phyloP scores from a whole-genome alignment of 2,113 vertebrate species.

The Heliornis fulica region DNA sequence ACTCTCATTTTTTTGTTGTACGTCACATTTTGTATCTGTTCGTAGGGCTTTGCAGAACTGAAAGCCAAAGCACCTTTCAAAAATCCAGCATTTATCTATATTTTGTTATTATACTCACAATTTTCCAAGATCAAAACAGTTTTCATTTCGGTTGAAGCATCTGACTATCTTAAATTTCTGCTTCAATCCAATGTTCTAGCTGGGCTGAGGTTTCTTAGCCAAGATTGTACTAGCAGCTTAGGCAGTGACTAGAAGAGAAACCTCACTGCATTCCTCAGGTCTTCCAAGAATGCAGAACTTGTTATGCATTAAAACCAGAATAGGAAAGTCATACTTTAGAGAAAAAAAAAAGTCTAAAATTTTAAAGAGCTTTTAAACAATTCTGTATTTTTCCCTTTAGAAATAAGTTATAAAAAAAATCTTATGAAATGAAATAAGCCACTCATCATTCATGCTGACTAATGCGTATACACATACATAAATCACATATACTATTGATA shows the following conservation, averaged over 20 bases:
- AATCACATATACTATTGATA: not conserved
- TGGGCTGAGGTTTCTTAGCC: not conserved
- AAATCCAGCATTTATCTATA: not conserved
- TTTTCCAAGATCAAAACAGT: not conserved
- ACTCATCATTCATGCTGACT: not conserved
- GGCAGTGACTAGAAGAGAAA: not conserved
- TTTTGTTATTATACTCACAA: not conserved
- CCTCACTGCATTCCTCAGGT: not conserved
- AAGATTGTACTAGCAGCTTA: not conserved
- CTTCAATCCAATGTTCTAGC: not conserved
- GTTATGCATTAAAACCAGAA: not conserved
- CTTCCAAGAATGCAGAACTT: not conserved
- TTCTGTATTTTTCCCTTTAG: not conserved
- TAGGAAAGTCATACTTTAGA: not conserved
- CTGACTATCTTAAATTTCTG: not conserved
- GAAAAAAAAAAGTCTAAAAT: not conserved
- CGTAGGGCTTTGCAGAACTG: not conserved
- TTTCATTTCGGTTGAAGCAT: not conserved
- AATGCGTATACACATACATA: not conserved
- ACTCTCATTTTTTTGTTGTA: not conserved
- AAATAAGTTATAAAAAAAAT: not conserved
- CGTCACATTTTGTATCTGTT: not conserved
- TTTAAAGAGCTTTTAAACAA: not conserved
- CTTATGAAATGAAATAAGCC: not conserved
- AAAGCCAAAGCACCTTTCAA: not conserved